Evolutionary conservation across 2,888 invertebrate species (phyloP).

Genomic region (Acholoe squamosa): DNA sequence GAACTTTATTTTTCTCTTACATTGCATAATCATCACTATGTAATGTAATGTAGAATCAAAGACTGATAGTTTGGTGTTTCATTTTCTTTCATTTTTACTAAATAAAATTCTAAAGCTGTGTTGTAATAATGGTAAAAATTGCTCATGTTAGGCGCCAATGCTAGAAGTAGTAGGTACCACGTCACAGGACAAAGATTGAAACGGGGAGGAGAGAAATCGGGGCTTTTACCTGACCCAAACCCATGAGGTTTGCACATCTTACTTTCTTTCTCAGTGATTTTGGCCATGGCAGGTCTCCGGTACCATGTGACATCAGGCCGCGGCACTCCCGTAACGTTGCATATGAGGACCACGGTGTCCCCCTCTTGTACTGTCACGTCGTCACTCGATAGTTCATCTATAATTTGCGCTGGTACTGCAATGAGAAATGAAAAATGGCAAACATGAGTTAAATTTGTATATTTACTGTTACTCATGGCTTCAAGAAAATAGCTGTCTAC

Average conservation of each 20-base stretch:
- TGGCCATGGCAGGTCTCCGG: slow-evolving; percentile 68
- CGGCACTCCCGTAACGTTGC: slow-evolving; percentile 90
- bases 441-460: too few relatives aligned
- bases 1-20: not conserved
- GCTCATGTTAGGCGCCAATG: not conserved
- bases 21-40: too few relatives aligned
- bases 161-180: not conserved
- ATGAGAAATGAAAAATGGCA: slow-evolving; percentile 67
- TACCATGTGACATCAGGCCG: slow-evolving; percentile 96
- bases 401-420: slow-evolving; percentile 95
- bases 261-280: slow-evolving; percentile 67
- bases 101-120: not conserved
- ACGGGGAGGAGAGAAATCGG: slow-evolving; percentile 42
- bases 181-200: slow-evolving; percentile 43
- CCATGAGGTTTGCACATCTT: slow-evolving; percentile 66
- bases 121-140: not conserved
- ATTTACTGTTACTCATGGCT: not conserved
- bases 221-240: slow-evolving; percentile 68
- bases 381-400: slow-evolving; percentile 90
- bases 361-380: slow-evolving; percentile 96
- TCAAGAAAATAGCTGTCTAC: not conserved
- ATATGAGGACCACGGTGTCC: slow-evolving; percentile 94
- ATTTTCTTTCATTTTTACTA: not conserved
- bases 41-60: not conserved
- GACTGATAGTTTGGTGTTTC: not conserved